Evolutionary conservation across 2,888 invertebrate genomes (phyloP), one percentile per base, ranked within the genome.

Genomic region (Microctonus aethiopoides): DNA sequence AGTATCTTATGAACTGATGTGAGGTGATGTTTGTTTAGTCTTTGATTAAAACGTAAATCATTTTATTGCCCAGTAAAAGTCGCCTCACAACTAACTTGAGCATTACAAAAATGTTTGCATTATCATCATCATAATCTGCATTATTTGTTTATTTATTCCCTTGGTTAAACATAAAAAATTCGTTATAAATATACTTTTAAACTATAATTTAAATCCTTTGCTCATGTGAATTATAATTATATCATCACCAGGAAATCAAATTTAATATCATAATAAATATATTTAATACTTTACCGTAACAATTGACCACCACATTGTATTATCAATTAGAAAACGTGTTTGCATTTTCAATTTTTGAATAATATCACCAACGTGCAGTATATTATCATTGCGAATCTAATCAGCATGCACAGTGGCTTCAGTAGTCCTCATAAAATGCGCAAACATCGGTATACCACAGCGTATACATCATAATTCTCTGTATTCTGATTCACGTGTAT

Each of bases 21-120:
- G 74, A 68, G 74, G 76, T 72, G 76, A 67, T 76, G 76, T 80
- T 80, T 79, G 73, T 77, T 67, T 34, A 71, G 72, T 71, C 77
- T 75, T 77, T 80, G 76, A 81, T 80, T 79, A 78, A 74, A 76
- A 64, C 68, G 68, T 56, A 66, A 70, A 59, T 16, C 62, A 65
- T 36, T 59, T 72, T 60, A 69, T 69, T 73, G 71, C 71, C 11
- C 62, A 61, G 56, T 70, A 70, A 73, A 73, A 64, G 10, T 62
- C 20, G 9, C 29, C 24, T n/a, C n/a, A 20, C 7, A 68, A 52
- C 26, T 10, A 24, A 26, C 59, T 4, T 46, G 4, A 29, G 29
- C 7, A 3, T 26, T 7, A 24, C n/a, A 36, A 26, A 34, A n/a
- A 61, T 41, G 41, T 39, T 41, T 16, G 13, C 2, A 41, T 36